Base-by-base conservation (phyloP, 2,888 invertebrate genomes). In the Eubasilissa splendida region DNA sequence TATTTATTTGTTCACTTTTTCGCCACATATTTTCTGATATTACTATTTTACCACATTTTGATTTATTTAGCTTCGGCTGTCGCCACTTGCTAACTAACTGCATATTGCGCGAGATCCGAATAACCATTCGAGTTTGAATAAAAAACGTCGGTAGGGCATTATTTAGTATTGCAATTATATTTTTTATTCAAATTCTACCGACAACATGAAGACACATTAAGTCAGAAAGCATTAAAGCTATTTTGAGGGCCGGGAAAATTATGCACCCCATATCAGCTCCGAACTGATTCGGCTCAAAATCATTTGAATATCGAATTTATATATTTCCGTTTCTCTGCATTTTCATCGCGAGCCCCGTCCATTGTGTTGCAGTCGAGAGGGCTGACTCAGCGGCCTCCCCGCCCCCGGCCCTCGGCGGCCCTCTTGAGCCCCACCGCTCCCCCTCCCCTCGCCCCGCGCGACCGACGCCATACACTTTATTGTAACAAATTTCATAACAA, bases 321-420 rank as follows among this genome's bases (percentile, higher is more conserved):
- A 73, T 31, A 33, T 58, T 73, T 54, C 56, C 71, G 4, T 14
- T 73, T 33, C 71, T 73, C 71, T 31, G 33, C 56, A 87, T 87
- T 54, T 33, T 56, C 71, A 73, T 87, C 86, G 86, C 87, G 86
- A 85, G 86, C 86, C 87, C 86, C 87, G 87, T 86, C 87, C 88
- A 87, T 88, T 88, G 87, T 88, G 88, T 85, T 85, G 86, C 84
- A 84, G 84, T 84, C 85, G 84, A 83, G 83, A 82, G 84, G 84
- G 83, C 84, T 85, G 88, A 90, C 74, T 77, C 77, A 74, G 78
- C 80, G 58, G 52, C 80, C 52, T 66, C 53, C 56, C 70, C 56
- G 85, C 85, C 70, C 33, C 58, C 50, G 12, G 10, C 78, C 56
- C 70, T 11, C 56, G 33, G 9, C 14, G 14, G 42, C 84, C 84